Evolutionary conservation across 1,140 invertebrate species (phyloP).

Genomic region (Proctacanthus coquilletti): DNA sequence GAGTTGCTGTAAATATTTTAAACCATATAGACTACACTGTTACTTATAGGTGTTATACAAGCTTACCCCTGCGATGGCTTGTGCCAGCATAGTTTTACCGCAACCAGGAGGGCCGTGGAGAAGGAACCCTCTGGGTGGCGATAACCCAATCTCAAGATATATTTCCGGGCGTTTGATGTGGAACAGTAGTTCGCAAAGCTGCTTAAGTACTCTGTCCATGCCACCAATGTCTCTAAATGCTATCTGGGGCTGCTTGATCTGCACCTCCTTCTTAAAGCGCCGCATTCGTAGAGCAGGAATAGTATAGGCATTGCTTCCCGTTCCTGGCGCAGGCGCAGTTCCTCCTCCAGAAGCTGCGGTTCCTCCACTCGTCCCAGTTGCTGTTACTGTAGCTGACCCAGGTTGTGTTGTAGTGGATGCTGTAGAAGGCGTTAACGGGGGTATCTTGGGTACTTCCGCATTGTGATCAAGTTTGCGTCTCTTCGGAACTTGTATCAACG

Average conservation of each 20-base stretch:
- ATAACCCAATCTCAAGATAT: slow-evolving; percentile 58
- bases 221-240: slow-evolving; percentile 61
- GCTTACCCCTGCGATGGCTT: slow-evolving; percentile 82
- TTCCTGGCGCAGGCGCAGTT: too few relatives aligned
- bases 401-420: too few relatives aligned
- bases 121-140: slow-evolving; percentile 67
- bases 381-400: too few relatives aligned
- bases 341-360: too few relatives aligned
- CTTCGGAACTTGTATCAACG: too few relatives aligned
- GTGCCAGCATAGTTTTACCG: slow-evolving; percentile 81
- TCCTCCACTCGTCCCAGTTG: too few relatives aligned
- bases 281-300: too few relatives aligned
- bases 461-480: too few relatives aligned
- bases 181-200: slow-evolving; percentile 59
- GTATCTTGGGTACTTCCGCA: too few relatives aligned
- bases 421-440: too few relatives aligned
- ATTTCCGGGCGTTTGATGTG: slow-evolving; percentile 72
- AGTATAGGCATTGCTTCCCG: too few relatives aligned
- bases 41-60: slow-evolving; percentile 1
- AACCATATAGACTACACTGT: not conserved
- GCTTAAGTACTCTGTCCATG: slow-evolving; percentile 49
- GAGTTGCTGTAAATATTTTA: slow-evolving; percentile 35
- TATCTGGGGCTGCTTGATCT: slow-evolving; percentile 30
- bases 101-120: slow-evolving; percentile 86
- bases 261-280: slow-evolving; percentile 29